phyloP scores from a whole-genome alignment of 2,113 vertebrate species.

The Peromyscus polionotus region DNA sequence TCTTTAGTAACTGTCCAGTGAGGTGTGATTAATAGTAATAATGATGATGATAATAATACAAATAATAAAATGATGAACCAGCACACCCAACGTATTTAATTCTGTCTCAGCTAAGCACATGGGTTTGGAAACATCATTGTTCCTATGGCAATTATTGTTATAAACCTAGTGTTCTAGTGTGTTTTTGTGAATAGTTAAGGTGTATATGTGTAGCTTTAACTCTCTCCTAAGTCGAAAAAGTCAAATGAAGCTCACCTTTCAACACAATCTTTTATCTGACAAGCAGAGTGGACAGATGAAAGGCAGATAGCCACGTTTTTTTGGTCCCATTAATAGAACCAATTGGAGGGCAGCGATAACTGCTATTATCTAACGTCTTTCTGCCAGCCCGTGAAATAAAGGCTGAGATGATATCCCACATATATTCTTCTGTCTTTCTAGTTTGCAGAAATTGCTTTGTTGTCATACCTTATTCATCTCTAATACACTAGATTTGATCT shows the following conservation, averaged over 20 bases:
- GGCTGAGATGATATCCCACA: slow-evolving; percentile 17
- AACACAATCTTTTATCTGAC: slow-evolving; percentile 38
- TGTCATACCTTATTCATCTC: slow-evolving; percentile 80
- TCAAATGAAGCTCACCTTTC: slow-evolving; percentile 75
- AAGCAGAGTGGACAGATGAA: slow-evolving; percentile 62
- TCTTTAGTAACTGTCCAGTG: slow-evolving; percentile 76
- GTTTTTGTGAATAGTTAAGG: slow-evolving; percentile 1
- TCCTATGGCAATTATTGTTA: slow-evolving; percentile 41
- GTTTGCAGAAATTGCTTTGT: slow-evolving; percentile 80
- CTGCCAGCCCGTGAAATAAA: slow-evolving; percentile 69
- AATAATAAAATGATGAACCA: slow-evolving; percentile 44
- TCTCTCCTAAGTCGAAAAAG: slow-evolving; percentile 67
- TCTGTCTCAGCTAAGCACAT: slow-evolving; percentile 69
- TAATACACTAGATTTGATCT: slow-evolving; percentile 79
- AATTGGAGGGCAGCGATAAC: slow-evolving; percentile 64
- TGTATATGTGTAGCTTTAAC: slow-evolving; percentile 50
- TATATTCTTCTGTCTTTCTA: slow-evolving; percentile 73
- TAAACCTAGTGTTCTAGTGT: slow-evolving; percentile 42
- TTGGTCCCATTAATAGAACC: slow-evolving; percentile 69
- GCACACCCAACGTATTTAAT: slow-evolving; percentile 65
- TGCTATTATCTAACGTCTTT: slow-evolving; percentile 66
- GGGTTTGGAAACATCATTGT: slow-evolving; percentile 60
- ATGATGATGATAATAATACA: slow-evolving; percentile 21
- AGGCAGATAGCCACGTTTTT: slow-evolving; percentile 66
- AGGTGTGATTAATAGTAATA: slow-evolving; percentile 74